Evolutionary conservation across 2,797 vertebrate species (phyloP), one percentile per base, ranked within the genome.

Genomic region (Schizopygopsis malacanthus): DNA sequence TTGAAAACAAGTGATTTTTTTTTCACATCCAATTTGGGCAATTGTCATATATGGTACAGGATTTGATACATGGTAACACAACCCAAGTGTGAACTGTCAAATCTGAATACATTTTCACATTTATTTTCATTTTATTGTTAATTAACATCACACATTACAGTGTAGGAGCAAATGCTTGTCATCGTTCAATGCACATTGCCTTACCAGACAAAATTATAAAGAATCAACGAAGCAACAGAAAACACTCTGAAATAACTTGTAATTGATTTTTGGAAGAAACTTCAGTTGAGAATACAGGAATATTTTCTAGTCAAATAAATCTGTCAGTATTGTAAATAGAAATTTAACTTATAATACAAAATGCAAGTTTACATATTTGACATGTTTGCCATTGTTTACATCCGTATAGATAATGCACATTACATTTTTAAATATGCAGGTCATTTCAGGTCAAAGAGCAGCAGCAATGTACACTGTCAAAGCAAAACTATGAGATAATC

Each of bases 111-210:
- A 9, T 73, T 47, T 47, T 15, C 25, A 0, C 6, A 25, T 61
- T 2, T 12, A 13, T 25, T 61, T 63, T 63, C 2, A n/a, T 39
- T 77, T 77, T 3, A 15, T 11, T 39, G 33, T 39, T 9, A n/a
- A 77, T 77, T 77, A 22, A 54, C 50, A 76, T 76, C 28, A 52
- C 43, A 22, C 28, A 20, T 76, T 76, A 76, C 72, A 33, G 9
- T 52, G 47, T 20, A 37, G 16, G 16, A 52, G 71, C n/a, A 73
- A 76, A 54, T 13, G 18, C 5, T 28, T 56, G 52, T 77, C 75
- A 77, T 77, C 6, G 2, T 15, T 56, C 18, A 41, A n/a, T 56
- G 33, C 52, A 39, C 6, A 37, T 28, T 76, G 47, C 15, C 18
- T 37, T 22, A 37, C 10, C 73, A 39, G 18, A 7, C 28, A 4